Evolutionary conservation across 2,888 invertebrate species (phyloP).

Genomic region (Sesia bembeciformis): DNA sequence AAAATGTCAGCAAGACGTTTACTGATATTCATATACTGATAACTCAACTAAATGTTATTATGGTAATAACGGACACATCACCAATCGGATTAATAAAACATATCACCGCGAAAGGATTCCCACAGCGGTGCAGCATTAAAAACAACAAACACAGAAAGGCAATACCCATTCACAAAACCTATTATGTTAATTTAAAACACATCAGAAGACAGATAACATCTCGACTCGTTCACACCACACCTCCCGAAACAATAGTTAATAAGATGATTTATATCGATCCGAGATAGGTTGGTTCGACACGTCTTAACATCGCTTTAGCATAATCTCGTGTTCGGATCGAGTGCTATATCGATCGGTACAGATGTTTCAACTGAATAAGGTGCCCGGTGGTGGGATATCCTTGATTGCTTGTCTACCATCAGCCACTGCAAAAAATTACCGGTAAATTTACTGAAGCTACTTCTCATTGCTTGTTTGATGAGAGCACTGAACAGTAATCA

Average conservation of each 20-base stretch:
- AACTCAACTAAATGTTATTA: no score
- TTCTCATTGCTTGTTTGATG: no score
- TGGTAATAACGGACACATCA: not conserved
- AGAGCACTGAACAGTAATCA: no score
- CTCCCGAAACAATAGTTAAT: constrained; percentile 75
- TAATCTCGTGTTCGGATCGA: constrained; percentile 65
- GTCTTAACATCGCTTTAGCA: constrained; percentile 71
- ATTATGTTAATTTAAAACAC: constrained; percentile 76
- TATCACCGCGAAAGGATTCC: constrained; percentile 21
- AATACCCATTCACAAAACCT: constrained; percentile 72
- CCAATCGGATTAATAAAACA: not conserved
- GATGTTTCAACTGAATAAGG: constrained; percentile 39
- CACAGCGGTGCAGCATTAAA: constrained; percentile 25
- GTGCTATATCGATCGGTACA: constrained; percentile 60
- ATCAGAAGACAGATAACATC: constrained; percentile 63
- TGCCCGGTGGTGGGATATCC: constrained; percentile 12
- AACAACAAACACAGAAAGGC: constrained; percentile 62
- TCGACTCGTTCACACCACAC: constrained; percentile 70
- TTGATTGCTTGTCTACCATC: not conserved
- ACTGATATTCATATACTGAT: no score
- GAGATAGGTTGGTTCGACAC: constrained; percentile 64
- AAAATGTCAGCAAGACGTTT: no score
- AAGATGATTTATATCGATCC: constrained; percentile 73
- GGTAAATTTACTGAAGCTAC: no score
- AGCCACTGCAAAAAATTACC: not conserved